phyloP scores from a whole-genome alignment of 2,113 vertebrate species.

The Aptenodytes forsteri region DNA sequence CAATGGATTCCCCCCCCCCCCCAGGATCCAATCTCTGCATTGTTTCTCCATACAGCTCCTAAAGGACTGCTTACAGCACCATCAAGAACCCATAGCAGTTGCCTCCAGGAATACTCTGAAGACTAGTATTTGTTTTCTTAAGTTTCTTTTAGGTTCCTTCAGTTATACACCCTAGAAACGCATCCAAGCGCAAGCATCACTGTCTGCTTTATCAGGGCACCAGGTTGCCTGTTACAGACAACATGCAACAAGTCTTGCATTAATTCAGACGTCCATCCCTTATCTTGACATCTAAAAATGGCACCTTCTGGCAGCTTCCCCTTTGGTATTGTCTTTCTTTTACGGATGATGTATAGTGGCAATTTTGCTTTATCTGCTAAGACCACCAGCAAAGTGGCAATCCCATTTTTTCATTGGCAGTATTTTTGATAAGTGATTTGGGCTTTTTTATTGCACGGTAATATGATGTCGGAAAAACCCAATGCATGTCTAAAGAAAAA shows the following conservation, averaged over 20 bases:
- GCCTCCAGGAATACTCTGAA: not conserved
- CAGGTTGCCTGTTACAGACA: slow-evolving; percentile 31
- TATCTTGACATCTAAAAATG: slow-evolving; percentile 69
- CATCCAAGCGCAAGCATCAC: not conserved
- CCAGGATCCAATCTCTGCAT: not conserved
- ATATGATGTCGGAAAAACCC: slow-evolving; percentile 4
- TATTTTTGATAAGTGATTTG: slow-evolving; percentile 46
- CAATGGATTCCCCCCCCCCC: not conserved
- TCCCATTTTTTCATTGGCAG: slow-evolving; percentile 15
- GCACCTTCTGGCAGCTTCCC: slow-evolving; percentile 61
- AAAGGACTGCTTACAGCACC: not conserved
- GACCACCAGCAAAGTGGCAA: slow-evolving; percentile 63
- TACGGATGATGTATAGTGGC: slow-evolving; percentile 61
- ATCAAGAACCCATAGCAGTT: not conserved
- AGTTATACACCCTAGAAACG: not conserved
- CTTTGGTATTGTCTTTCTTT: slow-evolving; percentile 52
- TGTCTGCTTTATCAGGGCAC: slow-evolving; percentile 13
- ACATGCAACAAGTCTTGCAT: slow-evolving; percentile 65
- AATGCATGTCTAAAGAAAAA: not conserved
- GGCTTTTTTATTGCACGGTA: not conserved
- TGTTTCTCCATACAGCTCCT: not conserved
- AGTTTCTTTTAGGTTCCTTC: not conserved
- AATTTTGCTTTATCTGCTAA: slow-evolving; percentile 61
- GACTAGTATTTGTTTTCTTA: not conserved
- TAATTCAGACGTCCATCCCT: slow-evolving; percentile 53